Evolutionary conservation across 92 coral and sea anemone genomes (phyloP).

Genomic region (Phenganax stokvisi): DNA sequence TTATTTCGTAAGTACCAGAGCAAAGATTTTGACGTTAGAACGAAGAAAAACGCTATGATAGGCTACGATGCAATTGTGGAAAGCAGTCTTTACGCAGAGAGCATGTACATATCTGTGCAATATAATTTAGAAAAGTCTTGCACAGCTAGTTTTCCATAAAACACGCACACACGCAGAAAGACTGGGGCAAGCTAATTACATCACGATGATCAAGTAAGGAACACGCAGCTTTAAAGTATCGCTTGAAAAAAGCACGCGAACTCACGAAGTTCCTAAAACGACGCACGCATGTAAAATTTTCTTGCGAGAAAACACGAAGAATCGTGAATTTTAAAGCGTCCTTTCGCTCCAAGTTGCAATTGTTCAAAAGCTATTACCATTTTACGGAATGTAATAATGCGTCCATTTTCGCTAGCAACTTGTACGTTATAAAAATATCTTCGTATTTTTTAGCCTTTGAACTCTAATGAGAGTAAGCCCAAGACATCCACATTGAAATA

Average conservation of each 20-base stretch:
- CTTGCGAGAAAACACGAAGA: background rate
- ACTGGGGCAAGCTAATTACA: background rate
- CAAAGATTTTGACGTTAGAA: no score
- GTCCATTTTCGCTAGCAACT: background rate
- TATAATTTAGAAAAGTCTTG: no score
- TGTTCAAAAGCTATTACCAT: background rate
- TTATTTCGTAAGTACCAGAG: no score
- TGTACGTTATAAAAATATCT: background rate
- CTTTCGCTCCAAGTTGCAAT: background rate
- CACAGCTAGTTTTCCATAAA: background rate
- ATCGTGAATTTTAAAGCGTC: background rate
- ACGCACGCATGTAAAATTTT: background rate
- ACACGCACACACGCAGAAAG: constrained; percentile 5
- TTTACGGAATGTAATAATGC: background rate
- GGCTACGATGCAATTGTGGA: no score
- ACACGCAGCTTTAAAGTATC: constrained; percentile 2
- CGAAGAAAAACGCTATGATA: no score
- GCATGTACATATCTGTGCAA: no score
- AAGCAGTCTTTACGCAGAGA: no score
- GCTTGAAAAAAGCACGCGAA: background rate
- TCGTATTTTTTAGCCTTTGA: background rate
- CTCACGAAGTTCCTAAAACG: constrained; percentile 1
- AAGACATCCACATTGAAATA: background rate
- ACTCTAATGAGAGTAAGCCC: background rate
- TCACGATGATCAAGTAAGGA: background rate